Conservation (phyloP, 1,140 invertebrate genomes). For the Paralvinella palmiformis region DNA sequence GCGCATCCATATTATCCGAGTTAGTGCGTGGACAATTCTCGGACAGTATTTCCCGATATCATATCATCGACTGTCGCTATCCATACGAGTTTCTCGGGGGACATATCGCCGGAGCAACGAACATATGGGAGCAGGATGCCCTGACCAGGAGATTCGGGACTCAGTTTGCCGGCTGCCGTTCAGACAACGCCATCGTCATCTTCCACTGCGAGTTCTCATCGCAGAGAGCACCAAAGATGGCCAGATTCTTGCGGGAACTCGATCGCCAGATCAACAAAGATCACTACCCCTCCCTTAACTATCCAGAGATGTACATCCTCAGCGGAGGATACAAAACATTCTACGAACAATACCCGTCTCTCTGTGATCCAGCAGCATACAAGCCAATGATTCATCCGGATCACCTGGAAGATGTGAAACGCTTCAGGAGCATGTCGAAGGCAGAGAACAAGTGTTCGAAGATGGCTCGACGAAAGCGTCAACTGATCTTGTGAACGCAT, state of each 20-base stretch:
- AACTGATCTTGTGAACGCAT: too few relatives aligned
- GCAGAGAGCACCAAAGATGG: constrained; percentile 85
- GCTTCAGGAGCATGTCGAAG: constrained; percentile 72
- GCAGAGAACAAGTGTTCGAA: too few relatives aligned
- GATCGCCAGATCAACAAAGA: constrained; percentile 78
- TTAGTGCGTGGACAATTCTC: too few relatives aligned
- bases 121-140: too few relatives aligned
- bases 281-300: constrained; percentile 79
- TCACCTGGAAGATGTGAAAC: constrained; percentile 64
- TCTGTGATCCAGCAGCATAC: constrained; percentile 73
- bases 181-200: constrained; percentile 74
- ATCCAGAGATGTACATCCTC: constrained; percentile 92
- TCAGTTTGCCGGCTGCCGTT: too few relatives aligned
- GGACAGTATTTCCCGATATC: too few relatives aligned
- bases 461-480: too few relatives aligned
- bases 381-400: constrained; percentile 72
- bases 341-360: constrained; percentile 61
- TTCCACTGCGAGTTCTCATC: constrained; percentile 99
- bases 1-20: too few relatives aligned
- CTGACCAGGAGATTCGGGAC: too few relatives aligned
- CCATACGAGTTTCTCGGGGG: constrained; percentile 97
- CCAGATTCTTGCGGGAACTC: constrained; percentile 71
- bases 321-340: constrained; percentile 92
- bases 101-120: too few relatives aligned
- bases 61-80: constrained; percentile 67